Conservation (phyloP, 1,140 invertebrate genomes). For the Cardiocondyla obscurior region DNA sequence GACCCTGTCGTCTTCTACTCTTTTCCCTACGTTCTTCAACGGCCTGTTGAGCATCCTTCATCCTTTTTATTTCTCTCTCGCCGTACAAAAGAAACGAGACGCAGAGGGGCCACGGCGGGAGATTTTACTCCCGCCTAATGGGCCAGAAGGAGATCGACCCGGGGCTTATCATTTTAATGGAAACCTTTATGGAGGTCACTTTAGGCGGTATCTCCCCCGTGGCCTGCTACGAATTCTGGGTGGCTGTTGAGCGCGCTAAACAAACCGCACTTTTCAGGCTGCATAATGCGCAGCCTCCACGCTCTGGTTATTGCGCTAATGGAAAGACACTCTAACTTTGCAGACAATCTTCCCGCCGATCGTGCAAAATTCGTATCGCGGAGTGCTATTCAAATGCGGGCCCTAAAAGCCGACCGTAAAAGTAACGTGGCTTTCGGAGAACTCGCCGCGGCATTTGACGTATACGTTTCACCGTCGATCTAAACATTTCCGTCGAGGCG, state of each 20-base stretch:
- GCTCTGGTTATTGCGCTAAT: slow-evolving; percentile 39
- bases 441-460: background rate
- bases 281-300: slow-evolving; percentile 18
- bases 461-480: background rate
- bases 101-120: slow-evolving; percentile 21
- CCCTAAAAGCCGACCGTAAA: slow-evolving; percentile 4
- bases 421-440: background rate
- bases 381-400: background rate
- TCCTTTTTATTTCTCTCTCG: background rate
- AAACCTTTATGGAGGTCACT: slow-evolving; percentile 71
- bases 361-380: background rate
- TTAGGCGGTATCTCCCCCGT: slow-evolving; percentile 61
- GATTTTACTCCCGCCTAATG: slow-evolving; percentile 61
- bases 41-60: background rate
- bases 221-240: slow-evolving; percentile 62
- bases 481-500: slow-evolving; percentile 1
- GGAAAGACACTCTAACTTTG: slow-evolving; percentile 24
- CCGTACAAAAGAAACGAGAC: slow-evolving; percentile 40
- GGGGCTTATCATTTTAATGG: slow-evolving; percentile 76
- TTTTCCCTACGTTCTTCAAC: background rate
- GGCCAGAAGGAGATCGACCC: slow-evolving; percentile 55
- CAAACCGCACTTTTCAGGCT: slow-evolving; percentile 50
- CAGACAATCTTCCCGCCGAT: background rate
- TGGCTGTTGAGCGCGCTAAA: slow-evolving; percentile 58
- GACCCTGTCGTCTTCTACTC: background rate